phyloP scores from a whole-genome alignment of 2,113 vertebrate species.

The Osmerus eperlanus region DNA sequence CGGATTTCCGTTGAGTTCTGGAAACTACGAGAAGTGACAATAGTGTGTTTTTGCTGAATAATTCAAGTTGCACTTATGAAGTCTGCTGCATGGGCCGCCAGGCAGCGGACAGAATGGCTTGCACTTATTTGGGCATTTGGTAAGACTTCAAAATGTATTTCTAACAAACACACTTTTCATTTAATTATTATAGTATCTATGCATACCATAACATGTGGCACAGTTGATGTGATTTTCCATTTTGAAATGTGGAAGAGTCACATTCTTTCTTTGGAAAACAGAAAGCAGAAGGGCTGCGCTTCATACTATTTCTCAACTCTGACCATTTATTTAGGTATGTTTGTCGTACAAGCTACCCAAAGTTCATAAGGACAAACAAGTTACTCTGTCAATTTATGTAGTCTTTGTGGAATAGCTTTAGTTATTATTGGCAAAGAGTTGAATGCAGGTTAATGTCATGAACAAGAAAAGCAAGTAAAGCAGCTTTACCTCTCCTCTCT shows the following conservation, averaged over 20 bases:
- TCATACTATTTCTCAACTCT: too few species aligned
- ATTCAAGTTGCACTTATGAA: conserved; percentile 33
- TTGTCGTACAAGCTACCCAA: too few species aligned
- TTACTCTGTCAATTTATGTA: too few species aligned
- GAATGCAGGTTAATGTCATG: conserved; percentile 14
- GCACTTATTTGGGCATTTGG: conserved; percentile 33
- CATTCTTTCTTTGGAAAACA: conserved; percentile 51
- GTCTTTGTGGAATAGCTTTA: too few species aligned
- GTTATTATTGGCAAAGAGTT: background rate
- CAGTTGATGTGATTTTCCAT: background rate
- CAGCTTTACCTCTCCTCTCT: conserved; percentile 17
- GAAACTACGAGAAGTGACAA: too few species aligned
- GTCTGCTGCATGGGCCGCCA: background rate
- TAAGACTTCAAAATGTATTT: conserved; percentile 34
- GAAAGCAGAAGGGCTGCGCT: conserved; percentile 10
- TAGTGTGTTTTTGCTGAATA: background rate
- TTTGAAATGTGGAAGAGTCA: conserved; percentile 46
- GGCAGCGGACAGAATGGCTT: background rate
- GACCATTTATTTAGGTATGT: too few species aligned
- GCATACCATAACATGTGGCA: too few species aligned
- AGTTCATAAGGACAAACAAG: too few species aligned
- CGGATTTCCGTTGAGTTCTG: too few species aligned
- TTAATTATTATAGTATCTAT: too few species aligned
- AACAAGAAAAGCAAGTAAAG: conserved; percentile 59
- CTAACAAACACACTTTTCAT: too few species aligned